A percentile compares a stretch with the other conserved stretches of the same genome.
Evolutionary conservation across 2,888 invertebrate species (phyloP).

Genomic region (Iphiclides podalirius): DNA sequence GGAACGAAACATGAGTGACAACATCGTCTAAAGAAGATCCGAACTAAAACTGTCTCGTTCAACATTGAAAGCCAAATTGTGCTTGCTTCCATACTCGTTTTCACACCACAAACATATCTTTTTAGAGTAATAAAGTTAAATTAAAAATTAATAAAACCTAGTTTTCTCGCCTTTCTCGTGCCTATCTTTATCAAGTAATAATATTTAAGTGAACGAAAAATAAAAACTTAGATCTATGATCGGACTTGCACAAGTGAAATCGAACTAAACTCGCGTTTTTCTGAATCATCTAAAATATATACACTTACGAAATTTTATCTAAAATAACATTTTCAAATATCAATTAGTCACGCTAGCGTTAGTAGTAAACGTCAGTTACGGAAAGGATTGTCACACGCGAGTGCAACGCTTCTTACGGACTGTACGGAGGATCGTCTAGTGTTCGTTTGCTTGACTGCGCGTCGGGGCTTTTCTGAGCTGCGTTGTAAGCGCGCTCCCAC

Average conservation of each 20-base stretch:
- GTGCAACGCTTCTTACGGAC: slow-evolving; percentile 21
- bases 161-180: slow-evolving; percentile 72
- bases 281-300: slow-evolving; percentile 2
- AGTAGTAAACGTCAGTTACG: slow-evolving; percentile 38
- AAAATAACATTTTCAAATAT: slow-evolving; percentile 21
- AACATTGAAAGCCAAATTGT: slow-evolving; percentile 69
- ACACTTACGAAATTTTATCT: slow-evolving; percentile 22
- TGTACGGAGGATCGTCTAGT: slow-evolving; percentile 28
- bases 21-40: slow-evolving; percentile 36
- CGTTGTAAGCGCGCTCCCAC: slow-evolving; percentile 43
- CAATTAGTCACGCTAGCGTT: slow-evolving; percentile 50
- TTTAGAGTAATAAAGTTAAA: slow-evolving; percentile 48
- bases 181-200: slow-evolving; percentile 60
- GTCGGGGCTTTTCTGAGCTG: slow-evolving; percentile 37
- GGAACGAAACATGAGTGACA: slow-evolving; percentile 72
- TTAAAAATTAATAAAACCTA: slow-evolving; percentile 54
- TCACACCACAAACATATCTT: slow-evolving; percentile 68
- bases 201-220: slow-evolving; percentile 53
- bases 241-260: slow-evolving; percentile 58
- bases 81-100: slow-evolving; percentile 75
- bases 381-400: slow-evolving; percentile 26
- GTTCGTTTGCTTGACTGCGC: slow-evolving; percentile 4
- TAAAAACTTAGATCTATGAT: slow-evolving; percentile 61
- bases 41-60: slow-evolving; percentile 33
- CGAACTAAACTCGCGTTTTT: slow-evolving; percentile 44